Evolutionary conservation across 1,140 invertebrate genomes (phyloP).

Genomic region (Pogonus chalceus): DNA sequence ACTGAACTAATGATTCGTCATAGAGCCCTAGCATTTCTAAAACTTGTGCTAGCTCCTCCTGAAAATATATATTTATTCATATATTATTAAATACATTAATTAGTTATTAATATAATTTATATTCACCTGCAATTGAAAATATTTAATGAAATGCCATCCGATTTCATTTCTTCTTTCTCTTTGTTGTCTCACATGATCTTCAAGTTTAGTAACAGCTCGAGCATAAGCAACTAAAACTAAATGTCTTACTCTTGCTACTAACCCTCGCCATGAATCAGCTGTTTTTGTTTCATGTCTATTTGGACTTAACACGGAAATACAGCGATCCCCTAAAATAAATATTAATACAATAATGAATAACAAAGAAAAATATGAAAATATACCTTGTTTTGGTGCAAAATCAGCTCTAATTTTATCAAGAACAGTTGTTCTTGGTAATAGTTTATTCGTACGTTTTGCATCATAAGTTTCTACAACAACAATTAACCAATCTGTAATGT

Average conservation of each 20-base stretch:
- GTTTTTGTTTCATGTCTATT: constrained; percentile 78
- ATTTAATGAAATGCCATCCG: constrained; percentile 90
- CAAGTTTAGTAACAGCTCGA: constrained; percentile 72
- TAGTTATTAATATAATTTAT: too few species aligned
- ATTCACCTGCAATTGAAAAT: constrained; percentile 80
- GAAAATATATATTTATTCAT: too few species aligned
- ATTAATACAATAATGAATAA: constrained; percentile 1
- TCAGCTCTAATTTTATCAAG: constrained; percentile 90
- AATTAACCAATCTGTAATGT: constrained; percentile 88
- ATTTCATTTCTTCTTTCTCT: constrained; percentile 81
- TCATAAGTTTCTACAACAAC: constrained; percentile 87
- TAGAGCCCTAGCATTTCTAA: constrained; percentile 88
- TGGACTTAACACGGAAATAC: constrained; percentile 83
- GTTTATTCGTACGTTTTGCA: constrained; percentile 81
- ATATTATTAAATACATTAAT: too few species aligned
- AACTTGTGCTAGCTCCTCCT: constrained; percentile 93
- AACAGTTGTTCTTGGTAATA: constrained; percentile 84
- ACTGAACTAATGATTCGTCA: constrained; percentile 92
- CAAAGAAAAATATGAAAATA: constrained; percentile 18
- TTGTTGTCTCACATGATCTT: constrained; percentile 82
- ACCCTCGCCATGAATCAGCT: constrained; percentile 77
- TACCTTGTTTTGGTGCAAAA: constrained; percentile 85
- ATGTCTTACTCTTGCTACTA: constrained; percentile 72
- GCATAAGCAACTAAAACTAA: constrained; percentile 82
- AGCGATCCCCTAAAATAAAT: constrained; percentile 49